Conservation (phyloP, 1,140 invertebrate species). For the Euura saliciscinereae region DNA sequence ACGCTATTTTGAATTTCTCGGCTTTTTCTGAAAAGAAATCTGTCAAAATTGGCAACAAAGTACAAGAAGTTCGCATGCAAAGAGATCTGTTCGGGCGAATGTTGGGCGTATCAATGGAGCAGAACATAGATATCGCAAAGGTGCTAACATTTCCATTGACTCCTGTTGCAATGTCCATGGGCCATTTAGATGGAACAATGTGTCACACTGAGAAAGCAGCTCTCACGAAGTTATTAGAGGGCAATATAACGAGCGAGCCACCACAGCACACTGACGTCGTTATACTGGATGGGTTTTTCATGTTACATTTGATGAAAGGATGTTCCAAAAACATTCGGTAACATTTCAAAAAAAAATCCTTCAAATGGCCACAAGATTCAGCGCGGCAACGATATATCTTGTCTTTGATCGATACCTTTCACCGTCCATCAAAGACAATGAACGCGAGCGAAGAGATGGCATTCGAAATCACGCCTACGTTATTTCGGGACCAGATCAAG, state of each 20-base stretch:
- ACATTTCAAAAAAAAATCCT: slow-evolving; percentile 33
- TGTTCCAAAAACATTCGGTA: slow-evolving; percentile 31
- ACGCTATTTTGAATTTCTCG: slow-evolving; percentile 12
- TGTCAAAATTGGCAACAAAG: slow-evolving; percentile 24
- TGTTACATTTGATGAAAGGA: slow-evolving; percentile 30
- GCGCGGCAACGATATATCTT: slow-evolving; percentile 27
- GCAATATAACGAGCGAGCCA: neutral
- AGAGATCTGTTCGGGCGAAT: slow-evolving; percentile 35
- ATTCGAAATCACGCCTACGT: slow-evolving; percentile 11
- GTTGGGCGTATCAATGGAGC: slow-evolving; percentile 29
- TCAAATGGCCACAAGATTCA: slow-evolving; percentile 16
- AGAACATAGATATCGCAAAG: slow-evolving; percentile 27
- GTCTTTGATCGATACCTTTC: slow-evolving; percentile 33
- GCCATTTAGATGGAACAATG: slow-evolving; percentile 37
- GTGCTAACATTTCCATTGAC: slow-evolving; percentile 32
- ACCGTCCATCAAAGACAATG: slow-evolving; percentile 34
- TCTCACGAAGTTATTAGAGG: slow-evolving; percentile 19
- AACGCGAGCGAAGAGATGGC: slow-evolving; percentile 20
- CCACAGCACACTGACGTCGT: slow-evolving; percentile 22
- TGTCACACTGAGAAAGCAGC: slow-evolving; percentile 37
- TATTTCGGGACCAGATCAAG: slow-evolving; percentile 30
- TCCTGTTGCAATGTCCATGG: slow-evolving; percentile 33
- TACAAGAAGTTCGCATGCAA: slow-evolving; percentile 31
- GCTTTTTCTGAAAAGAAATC: slow-evolving; percentile 20
- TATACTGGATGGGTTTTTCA: slow-evolving; percentile 32